These are phyloP conservation scores for Ecliptopera silaceata DNA, from an alignment of 2,888 invertebrate species.

Conservation along the genomic window DNA sequence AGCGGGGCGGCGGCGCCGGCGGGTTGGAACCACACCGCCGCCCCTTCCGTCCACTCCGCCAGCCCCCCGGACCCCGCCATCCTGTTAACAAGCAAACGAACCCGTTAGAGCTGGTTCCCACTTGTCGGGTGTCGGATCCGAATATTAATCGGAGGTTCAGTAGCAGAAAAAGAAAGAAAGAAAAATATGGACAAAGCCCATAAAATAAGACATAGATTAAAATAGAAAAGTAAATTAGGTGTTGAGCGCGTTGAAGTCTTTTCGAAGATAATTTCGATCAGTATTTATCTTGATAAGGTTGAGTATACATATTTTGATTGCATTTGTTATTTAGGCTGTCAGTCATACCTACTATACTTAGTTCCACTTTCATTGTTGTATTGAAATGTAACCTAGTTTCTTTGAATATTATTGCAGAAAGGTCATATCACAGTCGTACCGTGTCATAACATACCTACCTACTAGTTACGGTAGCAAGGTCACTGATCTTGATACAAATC, in stretches of 20 bases:
- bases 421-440: slow-evolving; percentile 24
- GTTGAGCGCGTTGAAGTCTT: slow-evolving; percentile 18
- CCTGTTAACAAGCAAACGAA: slow-evolving; percentile 45
- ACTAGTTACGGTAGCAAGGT: slow-evolving; percentile 32
- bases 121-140: no score
- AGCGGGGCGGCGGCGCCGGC: slow-evolving; percentile 94
- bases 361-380: slow-evolving; percentile 1
- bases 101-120: not conserved
- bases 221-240: no score
- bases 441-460: slow-evolving; percentile 26
- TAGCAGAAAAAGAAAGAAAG: no score
- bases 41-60: slow-evolving; percentile 89
- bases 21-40: slow-evolving; percentile 96
- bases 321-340: not conserved
- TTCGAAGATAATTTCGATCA: not conserved
- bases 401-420: slow-evolving; percentile 29
- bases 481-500: slow-evolving; percentile 31
- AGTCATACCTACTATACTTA: not conserved
- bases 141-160: no score
- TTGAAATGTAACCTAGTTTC: slow-evolving; percentile 23
- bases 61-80: slow-evolving; percentile 77
- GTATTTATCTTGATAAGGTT: not conserved
- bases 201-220: no score
- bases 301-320: not conserved
- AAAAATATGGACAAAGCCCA: no score